Conservation (phyloP, 2,797 vertebrate species). For the Carcharodon carcharias region DNA sequence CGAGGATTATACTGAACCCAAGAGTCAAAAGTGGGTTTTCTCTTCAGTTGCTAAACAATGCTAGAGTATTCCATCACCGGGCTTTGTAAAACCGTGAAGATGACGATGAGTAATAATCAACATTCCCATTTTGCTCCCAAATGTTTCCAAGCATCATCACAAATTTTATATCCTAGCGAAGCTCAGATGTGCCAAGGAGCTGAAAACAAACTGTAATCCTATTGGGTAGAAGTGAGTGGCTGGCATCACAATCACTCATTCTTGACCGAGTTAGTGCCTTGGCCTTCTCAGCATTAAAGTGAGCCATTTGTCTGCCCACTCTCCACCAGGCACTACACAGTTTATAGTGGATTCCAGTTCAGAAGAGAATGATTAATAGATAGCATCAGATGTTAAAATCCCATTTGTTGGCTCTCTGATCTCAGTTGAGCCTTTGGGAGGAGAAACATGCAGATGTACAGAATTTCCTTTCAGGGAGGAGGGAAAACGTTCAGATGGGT, state of each 20-base stretch:
- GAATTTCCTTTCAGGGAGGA: not conserved
- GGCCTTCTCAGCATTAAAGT: not conserved
- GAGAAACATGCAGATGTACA: not conserved
- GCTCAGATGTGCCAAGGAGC: not conserved
- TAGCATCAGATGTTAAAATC: not conserved
- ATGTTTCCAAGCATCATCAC: not conserved
- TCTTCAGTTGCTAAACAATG: not conserved
- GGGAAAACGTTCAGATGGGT: not conserved
- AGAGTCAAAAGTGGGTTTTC: not conserved
- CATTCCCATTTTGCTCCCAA: not conserved
- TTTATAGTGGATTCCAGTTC: not conserved
- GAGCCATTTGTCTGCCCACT: not conserved
- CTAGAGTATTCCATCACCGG: not conserved
- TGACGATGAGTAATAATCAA: not conserved
- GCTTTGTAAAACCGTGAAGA: not conserved
- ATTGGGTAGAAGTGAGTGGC: not conserved
- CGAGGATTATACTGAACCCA: not conserved
- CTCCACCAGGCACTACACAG: too few species aligned
- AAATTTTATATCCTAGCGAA: not conserved
- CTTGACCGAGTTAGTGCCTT: not conserved
- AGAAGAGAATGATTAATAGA: not conserved
- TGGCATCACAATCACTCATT: not conserved
- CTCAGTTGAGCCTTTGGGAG: not conserved
- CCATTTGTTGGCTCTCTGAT: not conserved
- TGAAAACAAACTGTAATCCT: not conserved